Base-by-base conservation (phyloP, 2,797 vertebrate genomes). In the Octomys mimax region DNA sequence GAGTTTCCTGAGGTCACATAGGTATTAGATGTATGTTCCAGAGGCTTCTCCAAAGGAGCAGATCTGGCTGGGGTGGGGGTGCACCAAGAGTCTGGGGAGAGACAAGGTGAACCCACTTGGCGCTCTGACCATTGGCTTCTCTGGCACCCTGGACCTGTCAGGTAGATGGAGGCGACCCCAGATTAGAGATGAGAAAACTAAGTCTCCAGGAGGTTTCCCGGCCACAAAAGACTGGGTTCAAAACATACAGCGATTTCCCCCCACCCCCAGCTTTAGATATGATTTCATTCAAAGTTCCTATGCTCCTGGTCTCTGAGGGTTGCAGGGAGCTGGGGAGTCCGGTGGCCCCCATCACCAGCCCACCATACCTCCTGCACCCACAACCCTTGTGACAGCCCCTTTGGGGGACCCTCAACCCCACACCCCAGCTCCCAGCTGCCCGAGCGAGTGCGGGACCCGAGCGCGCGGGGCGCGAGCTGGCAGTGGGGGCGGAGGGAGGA, bases 401-500 rank as follows among this genome's bases (percentile, higher is more conserved):
- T 31, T 3, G 6, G 83, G 83, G 8, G 87, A 80, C 68, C 52
- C 87, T 70, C 52, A 2, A 7, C 49, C 70, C 14, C 6, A n/a
- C 24, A 26, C 54, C 57, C 24, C 6, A 13, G 24, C 61, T n/a
- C 39, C 39, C 4, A 42, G 68, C 87, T 3, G 86, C 92, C 1
- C 0, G 36, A n/a, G 46, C 11, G 24, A 49, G 33, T 66, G 7
- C 19, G n/a, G 88, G 93, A 46, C 77, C 73, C 21, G 46, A 49
- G 88, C 81, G 31, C 70, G 13, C 42, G 86, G 87, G 82, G 14
- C 81, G 26, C 28, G 89, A 93, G 82, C 87, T 83, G 79, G 80
- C 96, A 87, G 93, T 59, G 97, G 96, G 88, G 95, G 92, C 82
- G 81, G 96, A 98, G 97, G 96, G 96, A 98, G 96, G 96, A 97